A percentile compares a stretch with the other conserved stretches of the same genome.
These are phyloP conservation scores for Teleogryllus occipitalis DNA, from an alignment of 1,140 invertebrate genomes.

Conservation along the genomic window DNA sequence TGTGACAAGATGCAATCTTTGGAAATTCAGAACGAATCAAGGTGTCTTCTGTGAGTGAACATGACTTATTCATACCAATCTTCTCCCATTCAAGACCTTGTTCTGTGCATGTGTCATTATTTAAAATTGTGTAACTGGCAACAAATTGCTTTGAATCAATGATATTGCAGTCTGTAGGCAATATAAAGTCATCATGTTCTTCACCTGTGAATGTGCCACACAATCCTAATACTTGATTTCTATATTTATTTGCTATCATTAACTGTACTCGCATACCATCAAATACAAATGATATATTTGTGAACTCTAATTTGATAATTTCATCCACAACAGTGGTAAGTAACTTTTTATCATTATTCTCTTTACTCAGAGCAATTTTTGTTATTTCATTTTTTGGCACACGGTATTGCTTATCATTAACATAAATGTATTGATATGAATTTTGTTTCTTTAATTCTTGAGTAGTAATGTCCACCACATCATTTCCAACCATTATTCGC, in stretches of 20 bases:
- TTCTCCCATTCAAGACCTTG: not conserved
- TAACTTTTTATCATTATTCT: not conserved
- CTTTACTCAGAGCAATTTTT: not conserved
- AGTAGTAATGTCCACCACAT: not conserved
- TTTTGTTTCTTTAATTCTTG: not conserved
- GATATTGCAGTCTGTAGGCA: not conserved
- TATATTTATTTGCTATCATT: not conserved
- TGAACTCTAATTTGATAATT: not conserved
- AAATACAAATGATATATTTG: not conserved
- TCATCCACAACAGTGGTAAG: not conserved
- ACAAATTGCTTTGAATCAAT: not conserved
- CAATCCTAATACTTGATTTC: not conserved
- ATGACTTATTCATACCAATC: not conserved
- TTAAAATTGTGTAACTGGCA: not conserved
- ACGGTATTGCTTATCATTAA: not conserved
- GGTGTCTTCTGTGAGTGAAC: not conserved
- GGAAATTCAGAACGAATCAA: not conserved
- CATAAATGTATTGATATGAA: not conserved
- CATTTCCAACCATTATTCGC: not conserved
- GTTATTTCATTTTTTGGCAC: not conserved
- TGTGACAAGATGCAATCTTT: not conserved
- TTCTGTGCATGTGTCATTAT: not conserved
- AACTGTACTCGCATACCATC: not conserved
- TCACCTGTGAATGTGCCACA: not conserved
- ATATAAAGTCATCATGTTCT: not conserved